Evolutionary conservation across 2,888 invertebrate genomes (phyloP), one percentile per base, ranked within the genome.

Genomic region (Erannis defoliaria): DNA sequence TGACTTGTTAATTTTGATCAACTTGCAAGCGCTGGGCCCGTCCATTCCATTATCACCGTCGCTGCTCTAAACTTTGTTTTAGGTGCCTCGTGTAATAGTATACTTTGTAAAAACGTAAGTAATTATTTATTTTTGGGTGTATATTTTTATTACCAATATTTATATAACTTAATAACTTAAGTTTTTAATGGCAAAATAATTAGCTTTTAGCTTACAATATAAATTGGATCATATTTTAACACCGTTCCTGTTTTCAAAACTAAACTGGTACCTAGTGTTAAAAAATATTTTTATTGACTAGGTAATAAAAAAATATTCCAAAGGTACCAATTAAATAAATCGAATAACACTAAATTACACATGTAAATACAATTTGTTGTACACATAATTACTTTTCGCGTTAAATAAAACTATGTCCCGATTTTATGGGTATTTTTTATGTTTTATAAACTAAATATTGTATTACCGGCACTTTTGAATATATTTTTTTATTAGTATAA

Each of bases 391-490:
- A 43, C 55, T 60, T 54, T 68, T 67, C 55, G 56, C 66, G 53
- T 62, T 38, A 60, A 66, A 73, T 66, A 65, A 67, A 64, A 62
- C 57, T 68, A 69, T 67, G 60, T 29, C 16, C 40, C 10, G 42
- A 51, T 66, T 67, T 71, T 66, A 72, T 29, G 55, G 57, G 55
- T 12, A 23, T n/a, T n/a, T n/a, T n/a, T n/a, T 29, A 48, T 51
- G 43, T 64, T 68, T 45, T 65, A 64, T 70, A 73, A 65, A 62
- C 62, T 46, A 61, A 71, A 74, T 74, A 76, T 76, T 67, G 73
- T 71, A 76, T 75, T 71, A 77, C 73, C 75, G 71, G 71, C 72
- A 72, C 68, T 73, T 78, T 70, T 62, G 70, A 55, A 61, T 65
- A 54, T 46, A 2, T 26, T 2, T 26, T 50, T 62, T 64, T 66